Evolutionary conservation across 1,140 invertebrate genomes (phyloP).

Genomic region (Camponotus pennsylvanicus): DNA sequence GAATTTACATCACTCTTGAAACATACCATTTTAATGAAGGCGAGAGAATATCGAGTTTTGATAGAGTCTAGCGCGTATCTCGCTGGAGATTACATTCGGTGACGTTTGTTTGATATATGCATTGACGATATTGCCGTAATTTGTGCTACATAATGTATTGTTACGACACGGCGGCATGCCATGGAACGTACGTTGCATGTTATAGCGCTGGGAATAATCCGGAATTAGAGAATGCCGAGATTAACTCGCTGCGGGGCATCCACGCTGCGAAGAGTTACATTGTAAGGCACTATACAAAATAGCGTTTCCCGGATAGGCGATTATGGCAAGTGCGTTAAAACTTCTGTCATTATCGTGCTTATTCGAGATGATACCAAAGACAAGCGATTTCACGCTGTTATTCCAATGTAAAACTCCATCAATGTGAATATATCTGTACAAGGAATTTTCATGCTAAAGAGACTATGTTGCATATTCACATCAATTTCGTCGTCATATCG

Average conservation of each 20-base stretch:
- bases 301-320: conserved; percentile 37
- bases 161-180: conserved; percentile 30
- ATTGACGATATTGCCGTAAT: conserved; percentile 66
- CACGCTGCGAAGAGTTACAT: conserved; percentile 50
- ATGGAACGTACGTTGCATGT: conserved; percentile 35
- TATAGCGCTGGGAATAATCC: conserved; percentile 47
- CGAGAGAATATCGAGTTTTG: conserved; percentile 27
- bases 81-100: conserved; percentile 27
- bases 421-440: neutral
- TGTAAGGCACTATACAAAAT: conserved; percentile 53
- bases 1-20: neutral
- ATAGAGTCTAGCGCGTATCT: conserved; percentile 20
- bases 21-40: conserved; percentile 17
- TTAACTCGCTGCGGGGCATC: conserved; percentile 61
- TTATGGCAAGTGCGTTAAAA: conserved; percentile 47
- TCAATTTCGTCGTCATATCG: neutral
- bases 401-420: conserved; percentile 11
- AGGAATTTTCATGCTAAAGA: conserved; percentile 17
- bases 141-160: conserved; percentile 52
- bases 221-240: conserved; percentile 58
- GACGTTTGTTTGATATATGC: conserved; percentile 33
- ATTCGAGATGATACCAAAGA: conserved; percentile 29
- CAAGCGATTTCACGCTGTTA: conserved; percentile 1
- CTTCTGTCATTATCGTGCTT: conserved; percentile 34
- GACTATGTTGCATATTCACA: neutral